Conservation (phyloP, 1,140 invertebrate species). For the Argopecten irradians region DNA sequence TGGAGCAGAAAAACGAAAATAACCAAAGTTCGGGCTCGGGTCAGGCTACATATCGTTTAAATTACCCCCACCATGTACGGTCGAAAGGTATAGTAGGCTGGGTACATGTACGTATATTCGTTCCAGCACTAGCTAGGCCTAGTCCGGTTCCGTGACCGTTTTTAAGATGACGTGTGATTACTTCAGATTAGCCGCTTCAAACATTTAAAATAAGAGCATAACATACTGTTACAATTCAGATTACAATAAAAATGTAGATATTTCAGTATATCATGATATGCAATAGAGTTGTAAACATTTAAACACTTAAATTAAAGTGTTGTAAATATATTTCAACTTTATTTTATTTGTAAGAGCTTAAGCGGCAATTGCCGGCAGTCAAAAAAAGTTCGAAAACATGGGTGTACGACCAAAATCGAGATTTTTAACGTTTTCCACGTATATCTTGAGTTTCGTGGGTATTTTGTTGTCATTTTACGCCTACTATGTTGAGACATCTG, state of each 20-base stretch:
- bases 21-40: too few relatives aligned
- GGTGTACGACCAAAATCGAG: neutral
- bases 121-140: too few relatives aligned
- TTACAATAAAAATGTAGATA: too few relatives aligned
- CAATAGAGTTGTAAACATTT: neutral
- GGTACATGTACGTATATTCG: too few relatives aligned
- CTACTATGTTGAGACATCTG: conserved; percentile 84
- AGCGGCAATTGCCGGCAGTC: neutral
- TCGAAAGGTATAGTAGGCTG: too few relatives aligned
- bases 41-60: too few relatives aligned
- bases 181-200: neutral
- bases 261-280: neutral
- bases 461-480: conserved; percentile 86
- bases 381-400: neutral
- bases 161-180: neutral
- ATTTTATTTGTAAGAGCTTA: neutral
- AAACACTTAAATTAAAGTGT: neutral
- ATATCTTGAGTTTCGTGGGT: conserved; percentile 79
- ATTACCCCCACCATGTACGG: too few relatives aligned
- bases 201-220: neutral
- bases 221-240: neutral
- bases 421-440: neutral
- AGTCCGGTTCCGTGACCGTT: neutral
- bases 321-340: neutral
- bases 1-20: too few relatives aligned